Percentiles rank a stretch among this genome's conserved stretches.
These are phyloP conservation scores for Silurus lanzhouensis DNA, from an alignment of 2,797 vertebrate genomes.

Conservation along the genomic window DNA sequence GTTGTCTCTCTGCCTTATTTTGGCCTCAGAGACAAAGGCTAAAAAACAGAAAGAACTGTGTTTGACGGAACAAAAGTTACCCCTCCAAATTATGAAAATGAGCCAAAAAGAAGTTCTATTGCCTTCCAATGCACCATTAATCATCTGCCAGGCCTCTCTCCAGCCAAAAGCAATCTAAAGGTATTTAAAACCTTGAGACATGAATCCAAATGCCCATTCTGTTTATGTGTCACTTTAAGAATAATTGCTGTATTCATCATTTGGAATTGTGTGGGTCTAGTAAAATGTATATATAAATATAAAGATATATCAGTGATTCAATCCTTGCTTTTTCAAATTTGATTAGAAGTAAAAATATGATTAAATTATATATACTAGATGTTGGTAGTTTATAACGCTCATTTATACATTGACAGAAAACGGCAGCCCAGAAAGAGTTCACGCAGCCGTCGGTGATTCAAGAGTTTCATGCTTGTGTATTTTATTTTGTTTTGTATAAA, in stretches of 20 bases:
- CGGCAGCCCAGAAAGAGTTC: conserved; percentile 27
- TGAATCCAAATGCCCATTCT: conserved; percentile 58
- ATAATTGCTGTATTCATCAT: conserved; percentile 44
- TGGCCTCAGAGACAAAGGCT: conserved; percentile 63
- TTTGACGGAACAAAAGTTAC: conserved; percentile 58
- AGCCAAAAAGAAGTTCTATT: conserved; percentile 55
- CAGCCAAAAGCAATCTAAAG: conserved; percentile 58
- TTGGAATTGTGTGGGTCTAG: conserved; percentile 8
- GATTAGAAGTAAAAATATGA: neutral
- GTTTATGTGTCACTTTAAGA: conserved; percentile 53
- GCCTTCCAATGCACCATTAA: conserved; percentile 69
- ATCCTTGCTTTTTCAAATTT: neutral
- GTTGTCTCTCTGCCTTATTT: conserved; percentile 71
- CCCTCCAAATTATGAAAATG: conserved; percentile 62
- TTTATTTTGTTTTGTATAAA: conserved; percentile 75
- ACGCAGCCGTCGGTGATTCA: conserved; percentile 51
- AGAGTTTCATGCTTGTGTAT: conserved; percentile 70
- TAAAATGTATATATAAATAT: neutral
- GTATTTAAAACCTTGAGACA: conserved; percentile 58
- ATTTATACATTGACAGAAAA: conserved; percentile 21
- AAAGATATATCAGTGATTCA: neutral
- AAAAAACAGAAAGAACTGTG: conserved; percentile 60
- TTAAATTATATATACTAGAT: neutral
- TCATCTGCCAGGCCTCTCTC: conserved; percentile 60
- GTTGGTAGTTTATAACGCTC: conserved; percentile 22